Evolutionary conservation across 2,113 vertebrate species (phyloP), one percentile per base, ranked within the genome.

Genomic region (Megaceryle torquata): DNA sequence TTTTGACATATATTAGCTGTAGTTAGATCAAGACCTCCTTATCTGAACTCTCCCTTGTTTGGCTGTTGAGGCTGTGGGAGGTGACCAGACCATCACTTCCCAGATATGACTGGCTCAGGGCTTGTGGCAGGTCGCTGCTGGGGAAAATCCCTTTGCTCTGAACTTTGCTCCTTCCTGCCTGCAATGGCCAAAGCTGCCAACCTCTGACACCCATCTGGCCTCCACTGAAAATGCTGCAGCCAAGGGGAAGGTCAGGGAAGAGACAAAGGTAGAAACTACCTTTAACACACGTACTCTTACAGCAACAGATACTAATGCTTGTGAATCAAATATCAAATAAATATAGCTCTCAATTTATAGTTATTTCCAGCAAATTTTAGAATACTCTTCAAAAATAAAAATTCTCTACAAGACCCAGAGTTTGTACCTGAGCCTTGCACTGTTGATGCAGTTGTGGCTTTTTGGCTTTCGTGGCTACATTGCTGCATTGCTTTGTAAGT

Each of bases 361-460:
- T 39, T 86, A 72, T 75, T 92, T 94, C 70, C 41, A 82, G 57
- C 17, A 56, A 59, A 69, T 46, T 63, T 71, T 50, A 43, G 48
- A 80, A 94, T 91, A 71, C 13, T 26, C 82, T 74, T n/a, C 41
- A 91, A 84, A 92, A 86, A 87, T 51, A 74, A 91, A 81, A 81
- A 82, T 80, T 88, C 72, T 67, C 33, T 60, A 17, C 50, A 72
- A 11, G 13, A 82, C 43, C 56, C 25, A 35, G 39, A 26, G 10
- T 56, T 60, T 44, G 26, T 82, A 33, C 13, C 37, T 65, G 46
- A 64, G n/a, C 31, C 79, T n/a, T 39, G 39, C 57, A 25, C n/a
- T 69, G 50, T 15, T 1, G 9, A 48, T 46, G 57, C 1, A 11
- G 41, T 35, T 1, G 1, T 54, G 64, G 14, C 59, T 84, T 74